Evolutionary conservation across 1,140 invertebrate species (phyloP).

Genomic region (Saxidomus purpurata): DNA sequence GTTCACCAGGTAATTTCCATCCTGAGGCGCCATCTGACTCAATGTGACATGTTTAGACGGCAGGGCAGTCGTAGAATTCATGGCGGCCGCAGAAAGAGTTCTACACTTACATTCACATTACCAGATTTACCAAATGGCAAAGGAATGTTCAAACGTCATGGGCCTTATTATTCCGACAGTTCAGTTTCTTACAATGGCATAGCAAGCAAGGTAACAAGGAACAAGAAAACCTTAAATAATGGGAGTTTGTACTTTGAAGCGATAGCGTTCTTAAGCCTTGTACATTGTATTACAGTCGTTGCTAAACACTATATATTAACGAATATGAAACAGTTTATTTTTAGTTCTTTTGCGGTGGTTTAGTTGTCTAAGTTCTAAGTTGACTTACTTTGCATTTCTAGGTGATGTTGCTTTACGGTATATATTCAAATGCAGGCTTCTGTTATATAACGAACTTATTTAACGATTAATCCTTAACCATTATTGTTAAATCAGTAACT

Average conservation of each 20-base stretch:
- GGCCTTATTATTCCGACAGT: constrained; percentile 2
- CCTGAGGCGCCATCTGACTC: not conserved
- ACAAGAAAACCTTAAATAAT: not conserved
- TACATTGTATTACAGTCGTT: not conserved
- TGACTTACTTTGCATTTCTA: too few species aligned
- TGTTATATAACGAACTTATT: not conserved
- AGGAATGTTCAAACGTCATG: not conserved
- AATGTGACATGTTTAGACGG: not conserved
- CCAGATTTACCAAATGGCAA: constrained; percentile 16
- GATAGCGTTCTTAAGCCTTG: not conserved
- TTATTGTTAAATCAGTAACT: too few species aligned
- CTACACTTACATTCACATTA: constrained; percentile 33
- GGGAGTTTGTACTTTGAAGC: too few species aligned
- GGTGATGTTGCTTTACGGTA: not conserved
- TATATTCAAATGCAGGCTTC: not conserved
- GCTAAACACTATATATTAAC: not conserved
- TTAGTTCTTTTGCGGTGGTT: not conserved
- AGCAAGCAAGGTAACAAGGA: not conserved
- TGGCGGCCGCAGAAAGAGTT: constrained; percentile 38
- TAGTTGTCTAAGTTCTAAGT: not conserved
- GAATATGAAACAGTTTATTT: not conserved
- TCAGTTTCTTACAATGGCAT: constrained; percentile 29
- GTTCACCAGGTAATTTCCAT: constrained; percentile 36
- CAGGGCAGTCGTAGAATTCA: constrained; percentile 8
- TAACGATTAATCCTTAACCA: not conserved